Conservation (phyloP, 2,113 vertebrate species). For the Rhabdomys dilectus region DNA sequence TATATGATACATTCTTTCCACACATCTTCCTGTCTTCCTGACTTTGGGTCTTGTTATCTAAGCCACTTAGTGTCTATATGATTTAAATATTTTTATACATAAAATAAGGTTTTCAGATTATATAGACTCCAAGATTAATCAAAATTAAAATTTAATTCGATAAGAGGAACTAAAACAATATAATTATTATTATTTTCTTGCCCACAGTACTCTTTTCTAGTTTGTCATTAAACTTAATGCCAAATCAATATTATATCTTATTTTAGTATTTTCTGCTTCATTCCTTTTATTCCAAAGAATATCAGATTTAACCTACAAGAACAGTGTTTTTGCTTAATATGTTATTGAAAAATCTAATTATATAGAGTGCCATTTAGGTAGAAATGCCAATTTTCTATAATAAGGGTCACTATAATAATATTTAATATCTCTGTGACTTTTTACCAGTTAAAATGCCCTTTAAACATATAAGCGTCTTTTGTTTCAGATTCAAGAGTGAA, state of each 20-base stretch:
- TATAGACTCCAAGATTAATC: not conserved
- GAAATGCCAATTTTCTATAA: constrained; percentile 80
- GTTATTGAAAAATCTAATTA: constrained; percentile 78
- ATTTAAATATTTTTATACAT: constrained; percentile 31
- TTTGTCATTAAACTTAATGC: constrained; percentile 66
- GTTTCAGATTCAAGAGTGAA: constrained; percentile 73
- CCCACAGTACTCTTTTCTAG: not conserved
- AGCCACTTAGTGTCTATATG: not conserved
- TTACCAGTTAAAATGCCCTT: constrained; percentile 75
- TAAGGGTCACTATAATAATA: constrained; percentile 77
- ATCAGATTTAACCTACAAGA: constrained; percentile 59
- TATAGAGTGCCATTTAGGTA: constrained; percentile 75
- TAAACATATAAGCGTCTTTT: constrained; percentile 70
- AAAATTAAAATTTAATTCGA: constrained; percentile 55
- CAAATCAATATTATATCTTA: constrained; percentile 66
- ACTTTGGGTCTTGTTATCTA: not conserved
- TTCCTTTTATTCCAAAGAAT: constrained; percentile 47
- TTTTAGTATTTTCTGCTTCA: constrained; percentile 51
- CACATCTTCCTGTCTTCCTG: constrained; percentile 29
- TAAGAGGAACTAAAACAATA: constrained; percentile 45
- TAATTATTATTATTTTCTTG: constrained; percentile 59
- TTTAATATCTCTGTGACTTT: constrained; percentile 77
- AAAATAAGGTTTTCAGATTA: constrained; percentile 32
- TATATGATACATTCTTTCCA: not conserved
- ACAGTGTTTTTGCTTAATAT: constrained; percentile 60